Conservation (phyloP, 2,888 invertebrate genomes). For the Ophion ventricosus region DNA sequence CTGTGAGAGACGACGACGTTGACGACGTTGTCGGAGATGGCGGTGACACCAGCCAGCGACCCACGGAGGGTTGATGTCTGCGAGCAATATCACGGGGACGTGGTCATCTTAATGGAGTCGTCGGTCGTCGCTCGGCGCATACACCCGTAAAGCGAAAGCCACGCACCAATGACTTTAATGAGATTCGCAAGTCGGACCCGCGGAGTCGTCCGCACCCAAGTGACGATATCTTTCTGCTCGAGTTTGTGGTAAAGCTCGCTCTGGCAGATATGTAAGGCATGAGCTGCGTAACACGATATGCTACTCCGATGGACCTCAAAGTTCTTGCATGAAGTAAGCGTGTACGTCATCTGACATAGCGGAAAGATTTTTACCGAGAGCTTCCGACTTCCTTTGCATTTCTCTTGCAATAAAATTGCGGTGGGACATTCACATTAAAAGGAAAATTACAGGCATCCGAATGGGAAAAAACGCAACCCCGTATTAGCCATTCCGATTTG, state of each 20-base stretch:
- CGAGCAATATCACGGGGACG: constrained; percentile 82
- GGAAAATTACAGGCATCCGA: background rate
- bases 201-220: constrained; percentile 53
- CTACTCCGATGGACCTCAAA: constrained; percentile 46
- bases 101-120: constrained; percentile 83
- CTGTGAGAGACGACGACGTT: constrained; percentile 63
- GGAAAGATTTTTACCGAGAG: constrained; percentile 9
- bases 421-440: background rate
- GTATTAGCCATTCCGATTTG: background rate
- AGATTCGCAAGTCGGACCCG: constrained; percentile 79
- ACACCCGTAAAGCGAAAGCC: constrained; percentile 75
- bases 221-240: constrained; percentile 60
- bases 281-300: constrained; percentile 31
- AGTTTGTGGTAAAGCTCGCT: constrained; percentile 37
- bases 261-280: constrained; percentile 37
- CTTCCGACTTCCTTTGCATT: background rate
- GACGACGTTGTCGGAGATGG: constrained; percentile 68
- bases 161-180: constrained; percentile 83
- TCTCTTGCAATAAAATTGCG: constrained; percentile 12
- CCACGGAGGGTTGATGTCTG: constrained; percentile 72
- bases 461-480: background rate
- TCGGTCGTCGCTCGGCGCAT: constrained; percentile 72
- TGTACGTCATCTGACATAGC: background rate
- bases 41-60: constrained; percentile 55
- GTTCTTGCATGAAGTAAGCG: constrained; percentile 25